phyloP scores from a whole-genome alignment of 92 coral and sea anemone species.

The Micromussa lordhowensis region DNA sequence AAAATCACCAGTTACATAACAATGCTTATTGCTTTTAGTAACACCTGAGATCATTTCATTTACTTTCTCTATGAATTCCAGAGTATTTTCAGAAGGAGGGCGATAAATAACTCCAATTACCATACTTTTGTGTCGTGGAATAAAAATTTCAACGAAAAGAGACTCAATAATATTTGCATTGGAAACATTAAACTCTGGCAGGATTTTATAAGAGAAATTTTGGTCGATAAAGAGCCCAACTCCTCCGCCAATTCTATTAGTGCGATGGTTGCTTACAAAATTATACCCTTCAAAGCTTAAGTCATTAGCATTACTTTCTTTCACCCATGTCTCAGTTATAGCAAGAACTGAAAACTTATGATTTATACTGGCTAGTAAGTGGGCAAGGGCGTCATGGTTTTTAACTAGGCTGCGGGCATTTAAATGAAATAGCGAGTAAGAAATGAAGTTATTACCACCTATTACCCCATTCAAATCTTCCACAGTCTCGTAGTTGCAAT shows the following conservation, averaged over 20 bases:
- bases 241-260: not conserved
- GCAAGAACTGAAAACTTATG: slow-evolving; percentile 13
- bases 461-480: slow-evolving; percentile 20
- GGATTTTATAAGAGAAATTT: slow-evolving; percentile 1
- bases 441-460: slow-evolving; percentile 13
- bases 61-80: not conserved
- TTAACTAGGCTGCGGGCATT: slow-evolving; percentile 1
- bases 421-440: slow-evolving; percentile 8
- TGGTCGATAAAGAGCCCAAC: not conserved
- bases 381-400: not conserved
- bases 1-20: slow-evolving; percentile 16
- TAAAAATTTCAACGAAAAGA: not conserved
- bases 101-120: not conserved
- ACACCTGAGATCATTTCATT: not conserved
- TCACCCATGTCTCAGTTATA: slow-evolving; percentile 23
- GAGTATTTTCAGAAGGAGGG: not conserved
- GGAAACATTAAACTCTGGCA: not conserved
- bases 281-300: slow-evolving; percentile 7
- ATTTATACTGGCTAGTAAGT: slow-evolving; percentile 4
- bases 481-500: slow-evolving; percentile 11
- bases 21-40: slow-evolving; percentile 4
- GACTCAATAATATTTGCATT: not conserved
- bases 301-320: slow-evolving; percentile 24
- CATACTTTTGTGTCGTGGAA: not conserved
- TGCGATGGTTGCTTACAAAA: slow-evolving; percentile 6